phyloP scores from a whole-genome alignment of 2,113 vertebrate species.

The Axis porcinus region DNA sequence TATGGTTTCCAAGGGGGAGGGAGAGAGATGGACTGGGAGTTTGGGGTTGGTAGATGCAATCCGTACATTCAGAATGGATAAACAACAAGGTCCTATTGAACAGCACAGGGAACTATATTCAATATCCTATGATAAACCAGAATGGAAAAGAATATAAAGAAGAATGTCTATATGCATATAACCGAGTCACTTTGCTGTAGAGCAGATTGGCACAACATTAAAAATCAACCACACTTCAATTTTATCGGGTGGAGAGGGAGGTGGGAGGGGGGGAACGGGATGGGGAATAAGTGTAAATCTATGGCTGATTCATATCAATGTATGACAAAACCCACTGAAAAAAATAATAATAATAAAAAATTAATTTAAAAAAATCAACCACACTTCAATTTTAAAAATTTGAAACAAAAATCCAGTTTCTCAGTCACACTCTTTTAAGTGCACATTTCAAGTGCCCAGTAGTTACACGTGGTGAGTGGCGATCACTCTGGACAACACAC shows the following conservation, averaged over 20 bases:
- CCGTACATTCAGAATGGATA: not conserved
- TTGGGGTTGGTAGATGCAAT: not conserved
- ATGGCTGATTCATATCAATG: too few relatives aligned
- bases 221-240: not conserved
- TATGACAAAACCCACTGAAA: too few relatives aligned
- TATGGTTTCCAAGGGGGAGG: not conserved
- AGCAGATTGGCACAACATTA: not conserved
- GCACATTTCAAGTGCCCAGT: not conserved
- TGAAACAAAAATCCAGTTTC: not conserved
- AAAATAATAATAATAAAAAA: too few relatives aligned
- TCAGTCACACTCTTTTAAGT: not conserved
- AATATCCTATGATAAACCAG: not conserved
- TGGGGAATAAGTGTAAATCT: too few relatives aligned
- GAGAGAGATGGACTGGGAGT: not conserved
- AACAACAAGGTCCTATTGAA: not conserved
- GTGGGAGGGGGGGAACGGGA: too few relatives aligned
- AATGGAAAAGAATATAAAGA: not conserved
- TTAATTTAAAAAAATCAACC: not conserved
- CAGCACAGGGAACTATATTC: not conserved
- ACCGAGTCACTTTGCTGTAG: not conserved
- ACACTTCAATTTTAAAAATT: not conserved
- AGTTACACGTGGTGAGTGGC: not conserved
- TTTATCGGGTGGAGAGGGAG: too few relatives aligned
- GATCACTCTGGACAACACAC: not conserved
- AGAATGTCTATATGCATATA: not conserved